These are phyloP conservation scores for Brachionus plicatilis DNA, from an alignment of 1,140 invertebrate species.

Conservation along the genomic window DNA sequence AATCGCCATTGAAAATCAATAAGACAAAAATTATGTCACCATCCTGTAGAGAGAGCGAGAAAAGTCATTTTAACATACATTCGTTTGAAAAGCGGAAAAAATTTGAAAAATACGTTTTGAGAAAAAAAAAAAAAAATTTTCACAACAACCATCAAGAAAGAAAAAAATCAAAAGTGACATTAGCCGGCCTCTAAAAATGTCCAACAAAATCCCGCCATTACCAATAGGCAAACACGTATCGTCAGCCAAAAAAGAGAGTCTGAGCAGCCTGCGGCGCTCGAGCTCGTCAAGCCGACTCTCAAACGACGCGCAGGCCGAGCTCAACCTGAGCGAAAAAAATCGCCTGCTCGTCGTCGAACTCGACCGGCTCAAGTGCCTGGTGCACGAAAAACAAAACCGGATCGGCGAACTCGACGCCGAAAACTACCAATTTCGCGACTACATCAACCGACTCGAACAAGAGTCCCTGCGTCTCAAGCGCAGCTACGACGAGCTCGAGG, in stretches of 20 bases:
- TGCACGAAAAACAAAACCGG: not conserved
- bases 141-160: not conserved
- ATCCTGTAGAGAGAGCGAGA: too few relatives aligned
- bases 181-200: not conserved
- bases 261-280: not conserved
- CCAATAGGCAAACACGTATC: not conserved
- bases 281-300: not conserved
- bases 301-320: not conserved
- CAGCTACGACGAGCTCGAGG: not conserved
- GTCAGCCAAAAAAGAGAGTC: constrained; percentile 3
- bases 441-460: not conserved
- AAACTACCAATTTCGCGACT: constrained; percentile 2
- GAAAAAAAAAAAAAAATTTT: not conserved
- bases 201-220: not conserved
- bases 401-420: not conserved
- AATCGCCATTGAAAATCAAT: too few relatives aligned
- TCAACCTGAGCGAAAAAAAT: not conserved
- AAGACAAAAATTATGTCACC: too few relatives aligned
- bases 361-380: not conserved
- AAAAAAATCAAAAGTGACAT: not conserved
- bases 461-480: not conserved
- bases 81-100: not conserved
- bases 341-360: not conserved
- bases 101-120: not conserved
- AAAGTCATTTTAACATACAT: not conserved